Conservation (phyloP, 2,888 invertebrate species). For the Macrostomum cliftonense region DNA sequence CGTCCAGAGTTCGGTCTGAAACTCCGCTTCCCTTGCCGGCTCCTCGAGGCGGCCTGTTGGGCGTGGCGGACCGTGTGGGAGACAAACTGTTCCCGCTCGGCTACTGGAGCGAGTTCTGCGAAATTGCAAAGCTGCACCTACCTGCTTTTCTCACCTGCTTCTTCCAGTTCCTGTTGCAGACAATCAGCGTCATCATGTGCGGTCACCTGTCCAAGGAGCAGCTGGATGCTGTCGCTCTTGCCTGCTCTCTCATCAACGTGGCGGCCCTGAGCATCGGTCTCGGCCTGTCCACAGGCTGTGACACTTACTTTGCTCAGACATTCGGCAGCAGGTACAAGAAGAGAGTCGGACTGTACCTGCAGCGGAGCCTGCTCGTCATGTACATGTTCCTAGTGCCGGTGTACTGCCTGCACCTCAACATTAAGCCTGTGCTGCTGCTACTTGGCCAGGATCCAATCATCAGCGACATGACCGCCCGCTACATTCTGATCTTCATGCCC, state of each 20-base stretch:
- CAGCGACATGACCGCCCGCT: neutral
- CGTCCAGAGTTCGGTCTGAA: too few species aligned
- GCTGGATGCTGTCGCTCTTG: neutral
- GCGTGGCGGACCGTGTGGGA: too few species aligned
- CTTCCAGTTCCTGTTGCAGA: neutral
- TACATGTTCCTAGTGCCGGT: neutral
- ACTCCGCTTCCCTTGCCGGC: too few species aligned
- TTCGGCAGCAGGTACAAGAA: neutral
- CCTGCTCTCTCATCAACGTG: neutral
- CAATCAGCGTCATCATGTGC: neutral
- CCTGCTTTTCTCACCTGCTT: neutral
- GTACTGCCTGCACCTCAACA: neutral
- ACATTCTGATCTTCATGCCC: neutral
- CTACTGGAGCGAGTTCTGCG: too few species aligned
- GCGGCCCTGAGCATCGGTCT: neutral
- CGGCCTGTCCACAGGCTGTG: neutral
- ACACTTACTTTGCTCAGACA: neutral
- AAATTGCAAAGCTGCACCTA: too few species aligned
- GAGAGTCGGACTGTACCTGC: neutral
- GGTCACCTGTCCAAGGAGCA: neutral
- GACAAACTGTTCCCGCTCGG: too few species aligned
- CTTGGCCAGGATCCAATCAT: neutral
- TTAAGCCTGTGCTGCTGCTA: neutral
- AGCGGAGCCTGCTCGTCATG: neutral
- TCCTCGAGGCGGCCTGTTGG: too few species aligned